phyloP scores from a whole-genome alignment of 2,113 vertebrate species.

The Antennarius striatus region DNA sequence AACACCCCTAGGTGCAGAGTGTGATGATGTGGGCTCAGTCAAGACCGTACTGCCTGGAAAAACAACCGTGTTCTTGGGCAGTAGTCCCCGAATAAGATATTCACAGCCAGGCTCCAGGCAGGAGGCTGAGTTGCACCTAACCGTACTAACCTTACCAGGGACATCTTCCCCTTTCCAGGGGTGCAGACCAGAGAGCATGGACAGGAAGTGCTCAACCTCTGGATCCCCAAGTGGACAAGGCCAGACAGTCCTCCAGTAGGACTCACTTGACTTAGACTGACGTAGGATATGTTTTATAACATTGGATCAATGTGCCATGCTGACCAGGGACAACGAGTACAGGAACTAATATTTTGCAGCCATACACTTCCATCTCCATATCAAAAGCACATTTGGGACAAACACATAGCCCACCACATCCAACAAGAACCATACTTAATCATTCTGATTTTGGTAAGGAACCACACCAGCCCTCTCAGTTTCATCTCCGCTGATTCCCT shows the following conservation, averaged over 20 bases:
- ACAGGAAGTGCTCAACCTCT: constrained; percentile 21
- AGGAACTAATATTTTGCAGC: too few relatives aligned
- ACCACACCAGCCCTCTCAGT: background rate
- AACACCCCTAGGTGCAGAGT: too few relatives aligned
- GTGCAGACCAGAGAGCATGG: constrained; percentile 24
- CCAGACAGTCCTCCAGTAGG: constrained; percentile 26
- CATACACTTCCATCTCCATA: constrained; percentile 30
- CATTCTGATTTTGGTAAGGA: background rate
- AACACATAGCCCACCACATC: constrained; percentile 18
- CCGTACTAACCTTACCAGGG: constrained; percentile 22
- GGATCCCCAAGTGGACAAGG: background rate
- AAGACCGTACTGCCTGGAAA: too few relatives aligned
- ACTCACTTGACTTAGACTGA: constrained; percentile 23
- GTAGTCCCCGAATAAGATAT: constrained; percentile 27
- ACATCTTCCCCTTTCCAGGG: constrained; percentile 9
- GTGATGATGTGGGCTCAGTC: too few relatives aligned
- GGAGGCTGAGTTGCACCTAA: constrained; percentile 17
- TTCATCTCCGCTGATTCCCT: too few relatives aligned
- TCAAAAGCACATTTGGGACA: constrained; percentile 12
- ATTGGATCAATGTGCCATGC: constrained; percentile 30
- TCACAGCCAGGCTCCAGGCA: constrained; percentile 18
- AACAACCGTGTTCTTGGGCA: too few relatives aligned
- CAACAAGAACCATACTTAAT: constrained; percentile 22
- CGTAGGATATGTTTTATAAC: constrained; percentile 28
- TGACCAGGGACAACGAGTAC: constrained; percentile 15